Conservation (phyloP, 2,888 invertebrate genomes). For the Helleia helle region DNA sequence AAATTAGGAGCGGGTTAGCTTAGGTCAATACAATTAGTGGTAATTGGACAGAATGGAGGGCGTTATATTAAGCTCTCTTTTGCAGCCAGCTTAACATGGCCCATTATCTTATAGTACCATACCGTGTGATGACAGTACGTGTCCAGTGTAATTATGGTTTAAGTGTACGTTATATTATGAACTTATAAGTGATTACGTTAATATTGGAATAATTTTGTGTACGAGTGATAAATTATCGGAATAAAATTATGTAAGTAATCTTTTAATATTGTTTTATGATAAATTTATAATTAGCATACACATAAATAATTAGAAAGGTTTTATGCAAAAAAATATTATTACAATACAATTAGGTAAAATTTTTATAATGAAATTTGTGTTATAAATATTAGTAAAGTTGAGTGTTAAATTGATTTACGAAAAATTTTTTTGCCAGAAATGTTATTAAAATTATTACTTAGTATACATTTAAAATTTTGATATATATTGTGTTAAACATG, state of each 20-base stretch:
- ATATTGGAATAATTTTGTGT: neutral
- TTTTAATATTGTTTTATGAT: too few species aligned
- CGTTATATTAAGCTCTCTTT: conserved; percentile 43
- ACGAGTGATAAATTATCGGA: neutral
- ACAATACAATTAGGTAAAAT: too few species aligned
- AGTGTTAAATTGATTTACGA: too few species aligned
- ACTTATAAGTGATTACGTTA: neutral
- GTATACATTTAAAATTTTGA: too few species aligned
- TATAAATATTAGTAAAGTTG: too few species aligned
- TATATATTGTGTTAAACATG: too few species aligned
- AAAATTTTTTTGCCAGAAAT: too few species aligned
- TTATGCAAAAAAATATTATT: neutral
- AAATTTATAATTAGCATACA: too few species aligned
- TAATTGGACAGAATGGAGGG: conserved; percentile 51
- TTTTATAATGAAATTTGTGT: too few species aligned
- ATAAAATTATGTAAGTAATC: neutral
- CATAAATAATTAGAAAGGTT: too few species aligned
- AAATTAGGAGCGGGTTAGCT: conserved; percentile 64
- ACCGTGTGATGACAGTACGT: neutral
- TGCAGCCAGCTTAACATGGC: conserved; percentile 26
- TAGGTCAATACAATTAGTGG: conserved; percentile 68
- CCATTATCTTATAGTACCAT: conserved; percentile 22
- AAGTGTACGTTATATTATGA: neutral
- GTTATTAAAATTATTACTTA: too few species aligned
- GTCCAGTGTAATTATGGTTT: neutral